These are phyloP conservation scores for Ischnus inquisitorius DNA, from an alignment of 2,888 invertebrate genomes.

Conservation along the genomic window DNA sequence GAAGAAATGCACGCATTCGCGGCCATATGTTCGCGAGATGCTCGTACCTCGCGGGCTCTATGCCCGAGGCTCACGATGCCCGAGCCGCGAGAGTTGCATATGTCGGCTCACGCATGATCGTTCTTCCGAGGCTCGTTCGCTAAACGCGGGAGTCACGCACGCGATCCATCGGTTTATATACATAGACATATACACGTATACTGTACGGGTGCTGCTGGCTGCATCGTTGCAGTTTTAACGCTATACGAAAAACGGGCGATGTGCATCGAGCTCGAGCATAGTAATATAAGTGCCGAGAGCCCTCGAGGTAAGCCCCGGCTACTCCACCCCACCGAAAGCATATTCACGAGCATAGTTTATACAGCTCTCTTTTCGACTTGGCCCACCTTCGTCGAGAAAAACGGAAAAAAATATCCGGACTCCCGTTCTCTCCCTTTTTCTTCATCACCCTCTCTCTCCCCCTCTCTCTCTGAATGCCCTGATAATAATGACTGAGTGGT, in stretches of 20 bases:
- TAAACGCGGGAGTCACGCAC: slow-evolving; percentile 81
- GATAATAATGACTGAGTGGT: slow-evolving; percentile 54
- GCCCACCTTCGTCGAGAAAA: slow-evolving; percentile 59
- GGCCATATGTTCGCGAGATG: slow-evolving; percentile 71
- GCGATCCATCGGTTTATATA: slow-evolving; percentile 30
- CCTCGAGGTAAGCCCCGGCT: slow-evolving; percentile 60
- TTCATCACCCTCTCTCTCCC: too few species aligned
- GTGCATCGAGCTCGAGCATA: slow-evolving; percentile 53
- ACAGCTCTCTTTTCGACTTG: slow-evolving; percentile 44
- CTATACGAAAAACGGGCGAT: slow-evolving; percentile 48
- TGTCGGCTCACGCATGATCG: slow-evolving; percentile 74
- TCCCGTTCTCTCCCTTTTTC: too few species aligned
- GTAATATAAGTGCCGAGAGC: slow-evolving; percentile 60
- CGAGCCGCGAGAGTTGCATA: slow-evolving; percentile 71
- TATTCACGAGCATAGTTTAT: slow-evolving; percentile 44
- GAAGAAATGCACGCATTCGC: slow-evolving; percentile 56
- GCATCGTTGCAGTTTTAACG: slow-evolving; percentile 59
- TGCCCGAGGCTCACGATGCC: slow-evolving; percentile 58
- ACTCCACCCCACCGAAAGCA: slow-evolving; percentile 56
- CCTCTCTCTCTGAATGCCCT: slow-evolving; percentile 22
- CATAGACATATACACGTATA: neutral
- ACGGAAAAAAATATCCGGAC: slow-evolving; percentile 15
- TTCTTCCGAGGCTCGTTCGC: slow-evolving; percentile 65
- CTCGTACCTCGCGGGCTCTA: slow-evolving; percentile 56
- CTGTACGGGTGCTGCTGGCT: slow-evolving; percentile 20